phyloP scores from a whole-genome alignment of 35 echinoderm and acorn worm species.

The Anneissia japonica region DNA sequence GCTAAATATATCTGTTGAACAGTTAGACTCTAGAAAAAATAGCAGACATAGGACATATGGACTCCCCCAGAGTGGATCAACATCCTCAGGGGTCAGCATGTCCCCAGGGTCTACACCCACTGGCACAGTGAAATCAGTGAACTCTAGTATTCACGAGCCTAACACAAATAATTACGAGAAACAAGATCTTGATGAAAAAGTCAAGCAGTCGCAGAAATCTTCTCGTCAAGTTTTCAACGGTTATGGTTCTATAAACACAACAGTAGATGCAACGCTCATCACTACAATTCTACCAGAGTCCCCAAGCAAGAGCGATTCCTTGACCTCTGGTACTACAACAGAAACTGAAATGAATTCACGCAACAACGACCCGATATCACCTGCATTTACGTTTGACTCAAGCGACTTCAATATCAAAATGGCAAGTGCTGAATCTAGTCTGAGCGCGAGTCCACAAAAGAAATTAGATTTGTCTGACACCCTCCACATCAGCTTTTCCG shows the following conservation, averaged over 20 bases:
- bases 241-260: not conserved
- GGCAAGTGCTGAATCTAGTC: not conserved
- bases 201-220: not conserved
- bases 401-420: conserved; percentile 39
- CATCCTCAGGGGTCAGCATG: not conserved
- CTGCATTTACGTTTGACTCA: not conserved
- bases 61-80: not conserved
- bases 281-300: conserved; percentile 5
- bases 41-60: not conserved
- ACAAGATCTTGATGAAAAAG: conserved; percentile 27
- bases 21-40: conserved; percentile 2
- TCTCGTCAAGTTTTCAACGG: not conserved
- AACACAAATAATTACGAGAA: conserved; percentile 28
- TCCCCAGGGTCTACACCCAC: not conserved
- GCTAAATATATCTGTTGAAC: conserved; percentile 56
- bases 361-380: conserved; percentile 5
- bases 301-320: not conserved
- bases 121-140: not conserved
- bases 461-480: conserved; percentile 27
- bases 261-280: not conserved
- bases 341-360: conserved; percentile 43
- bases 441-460: conserved; percentile 35
- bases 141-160: conserved; percentile 16
- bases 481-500: conserved; percentile 96
- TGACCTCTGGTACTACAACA: not conserved